These are phyloP conservation scores for Tetranychus truncatus DNA, from an alignment of 2,888 invertebrate genomes.

Conservation along the genomic window DNA sequence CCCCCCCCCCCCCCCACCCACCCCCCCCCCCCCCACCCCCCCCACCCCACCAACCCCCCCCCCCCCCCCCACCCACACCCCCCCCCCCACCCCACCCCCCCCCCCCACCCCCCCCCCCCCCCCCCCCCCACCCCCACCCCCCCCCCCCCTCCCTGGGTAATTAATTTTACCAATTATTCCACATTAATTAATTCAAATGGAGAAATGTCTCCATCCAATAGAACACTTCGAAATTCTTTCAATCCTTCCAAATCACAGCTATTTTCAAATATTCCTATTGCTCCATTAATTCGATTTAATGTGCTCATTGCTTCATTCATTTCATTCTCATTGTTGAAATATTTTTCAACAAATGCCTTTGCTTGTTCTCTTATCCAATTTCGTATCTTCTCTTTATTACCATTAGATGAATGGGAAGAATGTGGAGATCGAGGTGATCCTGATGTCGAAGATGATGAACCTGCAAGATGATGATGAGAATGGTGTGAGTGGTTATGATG, in stretches of 20 bases:
- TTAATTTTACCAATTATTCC: slow-evolving; percentile 73
- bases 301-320: slow-evolving; percentile 53
- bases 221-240: slow-evolving; percentile 58
- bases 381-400: slow-evolving; percentile 60
- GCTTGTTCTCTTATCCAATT: slow-evolving; percentile 75
- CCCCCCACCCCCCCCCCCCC: too few relatives aligned
- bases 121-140: too few relatives aligned
- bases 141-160: too few relatives aligned
- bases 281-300: slow-evolving; percentile 57
- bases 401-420: slow-evolving; percentile 29
- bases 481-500: neutral
- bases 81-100: too few relatives aligned
- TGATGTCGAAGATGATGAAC: slow-evolving; percentile 8
- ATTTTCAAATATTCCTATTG: slow-evolving; percentile 39
- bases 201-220: slow-evolving; percentile 83
- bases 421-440: slow-evolving; percentile 17
- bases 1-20: too few relatives aligned
- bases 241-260: slow-evolving; percentile 41
- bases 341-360: slow-evolving; percentile 34
- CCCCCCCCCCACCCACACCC: too few relatives aligned
- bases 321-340: slow-evolving; percentile 42
- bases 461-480: slow-evolving; percentile 12
- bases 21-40: too few relatives aligned
- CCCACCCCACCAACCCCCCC: too few relatives aligned
- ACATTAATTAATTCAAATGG: slow-evolving; percentile 97